These are phyloP conservation scores for Haemorhous mexicanus DNA, from an alignment of 2,113 vertebrate genomes.

Conservation along the genomic window DNA sequence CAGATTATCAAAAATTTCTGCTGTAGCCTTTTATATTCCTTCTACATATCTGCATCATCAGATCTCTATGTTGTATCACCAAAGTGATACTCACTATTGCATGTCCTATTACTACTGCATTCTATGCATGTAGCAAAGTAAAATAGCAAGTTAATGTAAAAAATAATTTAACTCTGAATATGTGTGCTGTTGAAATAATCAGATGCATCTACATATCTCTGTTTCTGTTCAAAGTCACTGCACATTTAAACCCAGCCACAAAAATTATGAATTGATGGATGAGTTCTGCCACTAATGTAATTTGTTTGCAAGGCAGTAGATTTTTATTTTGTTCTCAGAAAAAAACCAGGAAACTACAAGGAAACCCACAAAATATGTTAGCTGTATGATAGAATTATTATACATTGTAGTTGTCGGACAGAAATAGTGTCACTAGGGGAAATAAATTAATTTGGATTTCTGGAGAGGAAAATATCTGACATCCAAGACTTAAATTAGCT, in stretches of 20 bases:
- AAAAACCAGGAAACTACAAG: accelerated
- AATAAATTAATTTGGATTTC: background rate
- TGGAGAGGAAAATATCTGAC: background rate
- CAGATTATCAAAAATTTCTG: background rate
- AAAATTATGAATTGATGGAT: background rate
- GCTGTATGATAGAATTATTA: background rate
- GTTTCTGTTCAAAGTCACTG: background rate
- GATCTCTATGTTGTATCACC: background rate
- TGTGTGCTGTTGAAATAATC: background rate
- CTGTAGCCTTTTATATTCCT: background rate
- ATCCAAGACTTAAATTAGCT: background rate
- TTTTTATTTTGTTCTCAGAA: background rate
- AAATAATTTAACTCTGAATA: background rate
- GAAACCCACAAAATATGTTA: background rate
- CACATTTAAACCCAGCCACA: background rate
- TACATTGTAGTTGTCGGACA: background rate
- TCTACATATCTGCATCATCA: background rate
- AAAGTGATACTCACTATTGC: background rate
- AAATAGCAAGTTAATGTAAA: background rate
- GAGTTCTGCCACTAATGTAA: background rate
- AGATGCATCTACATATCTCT: background rate
- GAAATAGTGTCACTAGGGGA: background rate
- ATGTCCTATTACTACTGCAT: background rate
- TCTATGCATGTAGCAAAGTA: background rate
- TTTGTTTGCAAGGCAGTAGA: background rate